Evolutionary conservation across 2,797 vertebrate species (phyloP).

Genomic region (Enteromius viviparus): DNA sequence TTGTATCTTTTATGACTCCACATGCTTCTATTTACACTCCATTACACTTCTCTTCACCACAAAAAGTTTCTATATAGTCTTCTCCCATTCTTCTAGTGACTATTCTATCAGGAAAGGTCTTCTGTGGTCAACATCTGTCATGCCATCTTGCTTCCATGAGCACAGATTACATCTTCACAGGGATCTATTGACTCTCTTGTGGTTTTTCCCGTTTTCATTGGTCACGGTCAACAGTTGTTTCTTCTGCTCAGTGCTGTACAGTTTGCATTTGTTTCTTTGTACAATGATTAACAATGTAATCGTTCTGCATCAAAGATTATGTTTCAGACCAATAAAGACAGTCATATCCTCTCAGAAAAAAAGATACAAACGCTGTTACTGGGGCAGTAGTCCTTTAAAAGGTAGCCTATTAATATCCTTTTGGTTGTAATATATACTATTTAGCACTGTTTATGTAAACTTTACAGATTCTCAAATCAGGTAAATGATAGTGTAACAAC

Average conservation of each 20-base stretch:
- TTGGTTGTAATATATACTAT: not conserved
- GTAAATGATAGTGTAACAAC: not conserved
- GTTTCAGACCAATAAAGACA: slow-evolving; percentile 17
- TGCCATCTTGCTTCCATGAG: slow-evolving; percentile 23
- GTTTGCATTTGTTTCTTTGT: not conserved
- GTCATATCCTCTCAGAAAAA: not conserved
- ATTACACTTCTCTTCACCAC: not conserved
- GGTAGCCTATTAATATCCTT: not conserved
- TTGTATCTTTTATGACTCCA: too few species aligned
- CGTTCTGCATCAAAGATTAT: slow-evolving; percentile 5
- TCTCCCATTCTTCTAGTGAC: not conserved
- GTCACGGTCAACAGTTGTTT: slow-evolving; percentile 6
- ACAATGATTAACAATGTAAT: slow-evolving; percentile 15
- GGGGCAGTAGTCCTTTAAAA: not conserved
- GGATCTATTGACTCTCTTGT: slow-evolving; percentile 5
- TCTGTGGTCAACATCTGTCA: slow-evolving; percentile 43
- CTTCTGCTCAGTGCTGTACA: not conserved
- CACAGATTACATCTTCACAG: slow-evolving; percentile 21
- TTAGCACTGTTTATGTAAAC: not conserved
- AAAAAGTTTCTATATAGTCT: not conserved
- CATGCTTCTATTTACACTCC: not conserved
- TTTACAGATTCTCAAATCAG: not conserved
- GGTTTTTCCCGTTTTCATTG: slow-evolving; percentile 1
- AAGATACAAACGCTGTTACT: not conserved
- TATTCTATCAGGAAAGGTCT: slow-evolving; percentile 24